Conservation (phyloP, 2,113 vertebrate genomes). For the Prunella fulvescens region DNA sequence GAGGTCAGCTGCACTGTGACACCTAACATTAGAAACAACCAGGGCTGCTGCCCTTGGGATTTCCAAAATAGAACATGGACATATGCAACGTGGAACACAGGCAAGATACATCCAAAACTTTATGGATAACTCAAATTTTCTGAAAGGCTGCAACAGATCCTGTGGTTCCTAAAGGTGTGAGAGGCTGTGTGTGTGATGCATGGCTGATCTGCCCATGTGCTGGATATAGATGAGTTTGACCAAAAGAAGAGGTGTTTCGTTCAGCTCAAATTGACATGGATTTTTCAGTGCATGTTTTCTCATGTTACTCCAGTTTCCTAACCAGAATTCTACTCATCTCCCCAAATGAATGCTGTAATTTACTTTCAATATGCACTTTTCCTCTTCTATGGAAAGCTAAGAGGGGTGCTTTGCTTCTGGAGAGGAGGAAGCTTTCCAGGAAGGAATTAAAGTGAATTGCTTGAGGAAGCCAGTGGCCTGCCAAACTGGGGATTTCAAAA, state of each 20-base stretch:
- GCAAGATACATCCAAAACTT: not conserved
- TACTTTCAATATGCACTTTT: not conserved
- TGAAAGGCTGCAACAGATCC: not conserved
- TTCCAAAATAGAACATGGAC: not conserved
- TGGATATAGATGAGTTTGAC: not conserved
- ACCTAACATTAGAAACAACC: not conserved
- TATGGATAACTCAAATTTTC: not conserved
- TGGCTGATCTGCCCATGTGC: not conserved
- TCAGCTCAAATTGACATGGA: not conserved
- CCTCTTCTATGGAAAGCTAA: not conserved
- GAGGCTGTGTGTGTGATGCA: not conserved
- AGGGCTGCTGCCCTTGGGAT: not conserved
- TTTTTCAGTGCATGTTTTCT: not conserved
- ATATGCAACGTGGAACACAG: not conserved
- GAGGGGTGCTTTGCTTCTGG: not conserved
- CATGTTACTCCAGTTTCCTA: not conserved
- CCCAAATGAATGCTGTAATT: not conserved
- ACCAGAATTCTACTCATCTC: not conserved
- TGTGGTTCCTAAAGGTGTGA: not conserved
- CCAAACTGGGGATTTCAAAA: not conserved
- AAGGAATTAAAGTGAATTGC: not conserved
- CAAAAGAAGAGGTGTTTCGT: not conserved
- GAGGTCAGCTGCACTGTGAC: not conserved
- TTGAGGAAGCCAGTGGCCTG: not conserved
- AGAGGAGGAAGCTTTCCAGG: not conserved